Evolutionary conservation across 1,140 invertebrate species (phyloP), one percentile per base, ranked within the genome.

Genomic region (Trachelipus rathkii): DNA sequence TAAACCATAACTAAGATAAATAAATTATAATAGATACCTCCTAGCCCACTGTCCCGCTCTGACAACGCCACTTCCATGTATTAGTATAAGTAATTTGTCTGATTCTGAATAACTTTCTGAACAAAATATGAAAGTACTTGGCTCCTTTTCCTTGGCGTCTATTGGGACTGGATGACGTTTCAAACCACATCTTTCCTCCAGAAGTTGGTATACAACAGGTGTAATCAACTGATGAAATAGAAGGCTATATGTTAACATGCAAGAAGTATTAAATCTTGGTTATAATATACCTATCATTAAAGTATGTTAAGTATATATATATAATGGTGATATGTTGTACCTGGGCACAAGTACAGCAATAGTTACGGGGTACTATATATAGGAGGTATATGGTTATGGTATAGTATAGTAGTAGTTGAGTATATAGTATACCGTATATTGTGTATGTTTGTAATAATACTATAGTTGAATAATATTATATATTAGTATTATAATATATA

Each of bases 11-110:
- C 10, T 3, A 23, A 11, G n/a, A 60, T 8, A 24, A 44, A 45
- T 4, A 44, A 72, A 10, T 44, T 8, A 21, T 50, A 10, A 46
- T 10, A 43, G 71, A 44, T 53, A 88, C 87, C 87, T 88, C 81
- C 92, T 87, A 44, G 92, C 89, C 92, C 92, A 94, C 82, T 94
- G 92, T 0, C 92, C 92, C 76, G 92, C 92, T 77, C 91, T 86
- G 0, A 93, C 92, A 43, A 90, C 90, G 19, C 92, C 92, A 78
- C 88, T 90, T 0, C 92, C 92, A 86, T 93, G 91, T 74, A 94
- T 91, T 8, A 94, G 84, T 11, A 93, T 84, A 69, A 93, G 80
- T n/a, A 93, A 82, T 77, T 85, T 86, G 74, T 92, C 89, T 23
- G 81, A 45, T 79, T 89, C 89, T 9, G 84, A 82, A 44, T 89